Evolutionary conservation across 2,113 vertebrate species (phyloP), one percentile per base, ranked within the genome.

Genomic region (Anoplopoma fimbria): DNA sequence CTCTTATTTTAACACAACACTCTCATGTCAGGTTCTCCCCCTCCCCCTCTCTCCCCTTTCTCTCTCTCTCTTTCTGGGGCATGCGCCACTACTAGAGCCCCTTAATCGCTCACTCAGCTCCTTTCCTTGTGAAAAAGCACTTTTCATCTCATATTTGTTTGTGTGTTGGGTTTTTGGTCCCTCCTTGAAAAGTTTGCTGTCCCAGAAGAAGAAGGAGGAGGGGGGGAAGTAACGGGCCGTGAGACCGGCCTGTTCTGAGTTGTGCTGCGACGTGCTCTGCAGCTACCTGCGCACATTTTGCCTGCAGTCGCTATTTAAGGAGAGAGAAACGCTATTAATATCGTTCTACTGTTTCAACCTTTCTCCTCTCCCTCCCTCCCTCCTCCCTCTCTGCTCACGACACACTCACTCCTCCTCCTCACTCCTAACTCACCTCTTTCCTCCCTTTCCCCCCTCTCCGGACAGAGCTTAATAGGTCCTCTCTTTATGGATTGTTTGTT

Each of bases 271-370:
- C 58, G 71, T 70, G 47, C 83, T 82, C 78, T 85, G 87, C 87
- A 87, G 83, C 81, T 88, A 93, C 92, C 92, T 92, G 88, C 57
- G 81, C 92, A 93, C 81, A 86, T 90, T 92, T 82, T 83, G 62
- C 84, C 90, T 88, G 81, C 90, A 88, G 91, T 92, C 69, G 84
- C 93, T 94, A 94, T 95, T 93, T 94, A 91, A 91, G 82, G 92
- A 86, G 80, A 82, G 82, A 70, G 81, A 91, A 84, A 80, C 72
- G 75, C 93, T 95, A 95, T 95, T 94, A 91, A 94, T 95, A 95
- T 91, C 89, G 53, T 93, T 93, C 89, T 87, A 88, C 91, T 75
- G 87, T 93, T 94, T 89, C 93, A 84, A 82, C 88, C 84, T 90
- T 91, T 87, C 78, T 88, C 79, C 79, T 62, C 77, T 85, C 78